phyloP scores from a whole-genome alignment of 2,797 vertebrate species.

The Hippocampus kuda region DNA sequence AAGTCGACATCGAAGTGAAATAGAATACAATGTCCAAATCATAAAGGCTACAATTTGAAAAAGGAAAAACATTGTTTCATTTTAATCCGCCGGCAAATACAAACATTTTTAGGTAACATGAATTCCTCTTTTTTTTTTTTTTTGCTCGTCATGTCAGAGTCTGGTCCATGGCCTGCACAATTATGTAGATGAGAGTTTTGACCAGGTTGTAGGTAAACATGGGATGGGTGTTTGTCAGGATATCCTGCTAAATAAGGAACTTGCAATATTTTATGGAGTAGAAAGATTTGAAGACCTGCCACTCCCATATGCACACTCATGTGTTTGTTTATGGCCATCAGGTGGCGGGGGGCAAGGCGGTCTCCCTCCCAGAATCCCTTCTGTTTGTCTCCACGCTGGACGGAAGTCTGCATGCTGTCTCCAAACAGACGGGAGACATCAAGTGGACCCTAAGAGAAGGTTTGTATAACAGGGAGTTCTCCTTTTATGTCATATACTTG shows the following conservation, averaged over 20 bases:
- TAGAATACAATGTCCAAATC: no score
- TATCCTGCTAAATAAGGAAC: slow-evolving; percentile 50
- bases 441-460: slow-evolving; percentile 92
- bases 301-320: slow-evolving; percentile 6
- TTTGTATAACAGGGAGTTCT: slow-evolving; percentile 36
- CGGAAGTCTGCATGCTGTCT: slow-evolving; percentile 85
- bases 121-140: no score
- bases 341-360: slow-evolving; percentile 58
- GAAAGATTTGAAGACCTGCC: slow-evolving; percentile 18
- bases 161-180: not conserved
- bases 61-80: no score
- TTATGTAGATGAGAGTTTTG: slow-evolving; percentile 1
- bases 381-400: slow-evolving; percentile 90
- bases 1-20: no score
- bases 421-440: slow-evolving; percentile 82
- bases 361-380: slow-evolving; percentile 77
- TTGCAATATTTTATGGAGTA: not conserved
- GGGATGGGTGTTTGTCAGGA: slow-evolving; percentile 51
- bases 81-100: no score
- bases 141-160: no score
- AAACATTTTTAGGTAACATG: no score
- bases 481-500: not conserved
- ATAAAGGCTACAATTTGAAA: no score
- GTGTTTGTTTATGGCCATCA: slow-evolving; percentile 21
- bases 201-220: slow-evolving; percentile 51